Base-by-base conservation (phyloP, 2,888 invertebrate genomes). In the Deroplatys truncata region DNA sequence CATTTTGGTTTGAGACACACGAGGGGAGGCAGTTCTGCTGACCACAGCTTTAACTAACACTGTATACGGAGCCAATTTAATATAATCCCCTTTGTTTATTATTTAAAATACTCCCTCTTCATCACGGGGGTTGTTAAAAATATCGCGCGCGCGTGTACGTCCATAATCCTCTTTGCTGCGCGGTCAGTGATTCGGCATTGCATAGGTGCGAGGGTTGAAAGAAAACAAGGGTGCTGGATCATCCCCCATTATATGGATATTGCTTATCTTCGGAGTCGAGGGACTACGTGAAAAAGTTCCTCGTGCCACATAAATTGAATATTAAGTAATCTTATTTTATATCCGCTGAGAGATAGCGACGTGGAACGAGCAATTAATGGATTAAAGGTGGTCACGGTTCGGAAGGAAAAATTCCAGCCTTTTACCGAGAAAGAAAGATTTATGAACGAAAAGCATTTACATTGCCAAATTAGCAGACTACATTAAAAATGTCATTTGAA, bases 1-100 rank as follows among this genome's bases (percentile, higher is more conserved):
- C 56, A 72, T 72, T 72, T 72, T 72, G 56, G 56, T 72, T 72
- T 72, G 56, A 72, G 56, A 72, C 56, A 72, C 56, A 16, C 16
- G 56, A 25, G 56, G 56, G 16, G 25, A 25, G 25, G 43, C 43
- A 43, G 43, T 43, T 43, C 43, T 13, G 56, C 56, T 72, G 56
- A 72, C 56, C 56, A 72, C 56, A 72, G 56, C 56, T 72, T 72
- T 72, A 72, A 31, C 85, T 85, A 85, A 85, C 31, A 85, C 29
- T 82, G 82, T 56, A 29, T 72, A 56, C 82, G 72, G 72, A 29
- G 29, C 56, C 86, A 86, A 86, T 86, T 86, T 86, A 28, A 20
- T 82, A 29, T 86, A 86, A 86, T 86, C 86, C 86, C 72, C 86
- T 86, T 86, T 86, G 86, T 86, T 86, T 86, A 86, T 86, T 86